Conservation (phyloP, 2,113 vertebrate genomes). For the Setophaga coronata region DNA sequence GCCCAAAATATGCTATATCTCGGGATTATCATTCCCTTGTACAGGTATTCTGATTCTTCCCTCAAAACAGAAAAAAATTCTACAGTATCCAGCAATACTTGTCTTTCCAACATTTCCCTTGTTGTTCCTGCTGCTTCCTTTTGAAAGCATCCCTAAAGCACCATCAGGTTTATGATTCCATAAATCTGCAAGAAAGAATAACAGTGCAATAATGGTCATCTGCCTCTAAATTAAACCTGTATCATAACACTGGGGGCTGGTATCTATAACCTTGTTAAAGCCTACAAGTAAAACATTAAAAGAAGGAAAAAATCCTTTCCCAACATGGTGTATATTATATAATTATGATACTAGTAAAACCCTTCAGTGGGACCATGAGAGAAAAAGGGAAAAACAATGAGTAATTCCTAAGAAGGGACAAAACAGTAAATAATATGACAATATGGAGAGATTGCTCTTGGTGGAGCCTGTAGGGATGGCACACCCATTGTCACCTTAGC, state of each 20-base stretch:
- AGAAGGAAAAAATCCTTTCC: neutral
- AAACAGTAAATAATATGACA: neutral
- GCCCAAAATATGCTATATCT: neutral
- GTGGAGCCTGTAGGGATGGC: neutral
- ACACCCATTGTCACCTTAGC: neutral
- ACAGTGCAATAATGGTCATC: constrained; percentile 53
- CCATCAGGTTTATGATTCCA: constrained; percentile 52
- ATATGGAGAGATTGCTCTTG: neutral
- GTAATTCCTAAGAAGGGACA: neutral
- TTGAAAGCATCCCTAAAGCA: constrained; percentile 32
- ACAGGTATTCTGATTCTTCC: neutral
- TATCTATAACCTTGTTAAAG: constrained; percentile 35
- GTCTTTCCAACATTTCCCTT: constrained; percentile 7
- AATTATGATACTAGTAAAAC: neutral
- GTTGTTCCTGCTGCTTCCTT: neutral
- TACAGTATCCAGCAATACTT: neutral
- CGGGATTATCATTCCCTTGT: neutral
- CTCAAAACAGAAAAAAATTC: neutral
- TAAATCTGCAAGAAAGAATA: constrained; percentile 62
- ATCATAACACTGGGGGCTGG: constrained; percentile 5
- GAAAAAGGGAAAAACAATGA: neutral
- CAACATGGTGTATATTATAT: neutral
- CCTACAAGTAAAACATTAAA: constrained; percentile 35
- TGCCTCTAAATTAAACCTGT: constrained; percentile 62
- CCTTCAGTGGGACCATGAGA: neutral